These are phyloP conservation scores for Sigmodon hispidus DNA, from an alignment of 2,113 vertebrate species.

Conservation along the genomic window DNA sequence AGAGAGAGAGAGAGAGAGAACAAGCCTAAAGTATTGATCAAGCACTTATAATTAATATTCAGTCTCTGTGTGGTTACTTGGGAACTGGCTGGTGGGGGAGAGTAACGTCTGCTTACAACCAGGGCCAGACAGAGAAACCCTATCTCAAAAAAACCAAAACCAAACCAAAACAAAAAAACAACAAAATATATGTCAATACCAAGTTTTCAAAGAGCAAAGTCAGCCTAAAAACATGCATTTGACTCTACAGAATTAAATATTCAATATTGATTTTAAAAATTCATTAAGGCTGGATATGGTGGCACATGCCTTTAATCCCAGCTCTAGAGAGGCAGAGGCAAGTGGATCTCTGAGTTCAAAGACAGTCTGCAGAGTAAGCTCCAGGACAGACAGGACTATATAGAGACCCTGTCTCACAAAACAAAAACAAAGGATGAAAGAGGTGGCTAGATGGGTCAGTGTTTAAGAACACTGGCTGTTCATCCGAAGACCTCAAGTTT, in stretches of 20 bases:
- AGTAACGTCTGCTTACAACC: too few species aligned
- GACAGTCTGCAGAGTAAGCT: neutral
- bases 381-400: neutral
- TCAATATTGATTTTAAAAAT: neutral
- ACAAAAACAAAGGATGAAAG: neutral
- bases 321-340: neutral
- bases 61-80: too few species aligned
- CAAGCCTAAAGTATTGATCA: too few species aligned
- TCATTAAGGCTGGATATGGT: neutral
- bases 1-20: too few species aligned
- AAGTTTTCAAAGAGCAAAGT: neutral
- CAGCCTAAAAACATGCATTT: neutral
- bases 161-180: too few species aligned
- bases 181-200: neutral
- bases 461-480: neutral
- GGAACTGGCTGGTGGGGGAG: too few species aligned
- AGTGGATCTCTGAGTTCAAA: neutral
- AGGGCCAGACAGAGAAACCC: neutral
- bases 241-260: neutral
- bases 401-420: neutral
- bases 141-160: neutral
- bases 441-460: neutral
- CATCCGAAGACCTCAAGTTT: neutral
- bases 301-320: neutral
- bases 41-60: too few species aligned